Conservation (phyloP, 2,113 vertebrate species). For the Cettia cetti region DNA sequence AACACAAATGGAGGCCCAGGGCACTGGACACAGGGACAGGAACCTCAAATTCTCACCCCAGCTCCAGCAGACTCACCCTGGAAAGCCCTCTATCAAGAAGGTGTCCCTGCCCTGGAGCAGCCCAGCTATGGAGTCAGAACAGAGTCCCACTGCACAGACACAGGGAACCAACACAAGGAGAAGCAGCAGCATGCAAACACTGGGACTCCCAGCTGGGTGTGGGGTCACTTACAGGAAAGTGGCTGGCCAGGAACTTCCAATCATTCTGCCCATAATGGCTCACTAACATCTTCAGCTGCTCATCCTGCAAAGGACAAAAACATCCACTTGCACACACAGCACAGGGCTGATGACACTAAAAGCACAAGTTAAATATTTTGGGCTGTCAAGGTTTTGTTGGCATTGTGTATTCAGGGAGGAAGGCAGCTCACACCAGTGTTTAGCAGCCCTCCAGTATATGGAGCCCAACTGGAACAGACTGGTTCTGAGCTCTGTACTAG, state of each 20-base stretch:
- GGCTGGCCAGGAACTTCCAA: conserved; percentile 89
- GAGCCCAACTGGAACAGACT: not conserved
- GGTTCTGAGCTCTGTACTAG: not conserved
- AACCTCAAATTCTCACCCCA: not conserved
- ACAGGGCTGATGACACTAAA: not conserved
- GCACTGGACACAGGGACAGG: not conserved
- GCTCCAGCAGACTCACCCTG: not conserved
- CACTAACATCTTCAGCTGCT: conserved; percentile 86
- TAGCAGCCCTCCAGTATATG: fast-evolving
- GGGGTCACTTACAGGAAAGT: conserved; percentile 83
- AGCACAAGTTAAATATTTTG: not conserved
- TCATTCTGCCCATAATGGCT: conserved; percentile 85
- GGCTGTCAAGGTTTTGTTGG: not conserved
- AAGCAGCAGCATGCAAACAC: not conserved
- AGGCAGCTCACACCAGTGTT: not conserved
- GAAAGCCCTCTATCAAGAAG: not conserved
- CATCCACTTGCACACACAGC: not conserved
- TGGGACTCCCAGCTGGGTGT: not conserved
- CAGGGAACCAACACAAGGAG: not conserved
- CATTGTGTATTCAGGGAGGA: not conserved
- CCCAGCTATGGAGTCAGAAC: not conserved
- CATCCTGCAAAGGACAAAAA: conserved; percentile 80
- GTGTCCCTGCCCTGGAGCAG: not conserved
- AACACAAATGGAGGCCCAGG: not conserved
- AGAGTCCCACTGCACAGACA: not conserved